Evolutionary conservation across 2,888 invertebrate species (phyloP), one percentile per base, ranked within the genome.

Genomic region (Sarcophaga carnaria): DNA sequence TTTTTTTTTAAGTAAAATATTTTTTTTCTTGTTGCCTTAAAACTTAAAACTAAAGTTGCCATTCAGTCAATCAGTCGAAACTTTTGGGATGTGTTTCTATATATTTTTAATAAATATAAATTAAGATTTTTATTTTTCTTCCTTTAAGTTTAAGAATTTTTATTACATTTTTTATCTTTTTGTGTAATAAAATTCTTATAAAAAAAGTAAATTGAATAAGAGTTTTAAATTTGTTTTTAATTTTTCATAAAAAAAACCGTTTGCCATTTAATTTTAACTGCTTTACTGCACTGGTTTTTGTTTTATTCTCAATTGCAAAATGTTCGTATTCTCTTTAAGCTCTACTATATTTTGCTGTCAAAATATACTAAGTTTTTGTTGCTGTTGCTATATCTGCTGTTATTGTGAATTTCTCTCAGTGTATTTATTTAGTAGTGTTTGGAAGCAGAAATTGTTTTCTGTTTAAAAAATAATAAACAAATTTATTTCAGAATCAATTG

Each of bases 41-140:
- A 83, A 66, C 81, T 87, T 79, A 84, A 87, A 84, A 87, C 85
- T 88, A 89, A 90, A 89, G 90, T 87, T 87, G 87, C 92, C 92
- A 91, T 92, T 92, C 92, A 92, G 92, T 92, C 92, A 92, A 92
- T 92, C 92, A 92, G 92, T 92, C 91, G 92, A 92, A 92, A 92
- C 92, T 90, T 90, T 92, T 91, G 92, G 91, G 90, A 89, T 89
- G 89, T 89, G 89, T 89, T 89, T 89, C 89, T 86, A 87, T 87
- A 86, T 87, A 84, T 88, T 76, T 75, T 60, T 70, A 77, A 66
- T 79, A 70, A 66, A 25, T 71, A 66, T 76, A 84, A 78, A 85
- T 64, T 78, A 77, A 62, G 45, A n/a, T 66, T 80, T 60, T 59
- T 59, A n/a, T 70, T 72, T 77, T 74, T 71, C 25, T 74, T 79